Evolutionary conservation across 2,113 vertebrate species (phyloP).

Genomic region (Erpornis zantholeuca): DNA sequence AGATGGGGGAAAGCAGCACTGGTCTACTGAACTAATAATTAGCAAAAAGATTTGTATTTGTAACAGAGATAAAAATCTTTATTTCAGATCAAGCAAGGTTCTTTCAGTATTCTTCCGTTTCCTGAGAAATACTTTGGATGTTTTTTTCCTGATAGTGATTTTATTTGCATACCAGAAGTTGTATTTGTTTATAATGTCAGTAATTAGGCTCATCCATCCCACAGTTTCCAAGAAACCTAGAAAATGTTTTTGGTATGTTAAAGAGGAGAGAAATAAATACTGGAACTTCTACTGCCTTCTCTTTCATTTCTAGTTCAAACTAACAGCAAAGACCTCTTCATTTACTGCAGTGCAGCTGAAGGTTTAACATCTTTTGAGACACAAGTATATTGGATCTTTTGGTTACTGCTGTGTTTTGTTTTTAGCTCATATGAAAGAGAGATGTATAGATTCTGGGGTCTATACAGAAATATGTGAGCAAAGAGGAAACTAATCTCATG

Average conservation of each 20-base stretch:
- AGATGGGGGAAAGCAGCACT: background rate
- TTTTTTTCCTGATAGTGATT: background rate
- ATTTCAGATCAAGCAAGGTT: background rate
- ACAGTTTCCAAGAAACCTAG: slow-evolving; percentile 6
- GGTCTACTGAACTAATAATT: background rate
- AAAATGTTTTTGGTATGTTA: background rate
- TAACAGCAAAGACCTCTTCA: background rate
- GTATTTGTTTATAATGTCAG: background rate
- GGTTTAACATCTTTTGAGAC: background rate
- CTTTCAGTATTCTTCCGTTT: background rate
- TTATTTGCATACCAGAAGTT: background rate
- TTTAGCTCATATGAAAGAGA: background rate
- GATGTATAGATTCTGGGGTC: background rate
- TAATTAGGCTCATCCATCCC: background rate
- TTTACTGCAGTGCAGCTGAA: background rate
- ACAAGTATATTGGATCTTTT: background rate
- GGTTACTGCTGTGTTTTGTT: background rate
- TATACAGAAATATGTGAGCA: background rate
- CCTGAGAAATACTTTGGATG: background rate
- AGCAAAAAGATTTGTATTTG: background rate
- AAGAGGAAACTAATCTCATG: background rate
- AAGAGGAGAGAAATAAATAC: background rate
- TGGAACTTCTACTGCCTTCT: background rate
- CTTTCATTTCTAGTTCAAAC: too few relatives aligned
- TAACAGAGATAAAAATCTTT: background rate